A percentile compares a stretch with the other conserved stretches of the same genome.
Evolutionary conservation across 2,113 vertebrate species (phyloP).

Genomic region (Gyps fulvus): DNA sequence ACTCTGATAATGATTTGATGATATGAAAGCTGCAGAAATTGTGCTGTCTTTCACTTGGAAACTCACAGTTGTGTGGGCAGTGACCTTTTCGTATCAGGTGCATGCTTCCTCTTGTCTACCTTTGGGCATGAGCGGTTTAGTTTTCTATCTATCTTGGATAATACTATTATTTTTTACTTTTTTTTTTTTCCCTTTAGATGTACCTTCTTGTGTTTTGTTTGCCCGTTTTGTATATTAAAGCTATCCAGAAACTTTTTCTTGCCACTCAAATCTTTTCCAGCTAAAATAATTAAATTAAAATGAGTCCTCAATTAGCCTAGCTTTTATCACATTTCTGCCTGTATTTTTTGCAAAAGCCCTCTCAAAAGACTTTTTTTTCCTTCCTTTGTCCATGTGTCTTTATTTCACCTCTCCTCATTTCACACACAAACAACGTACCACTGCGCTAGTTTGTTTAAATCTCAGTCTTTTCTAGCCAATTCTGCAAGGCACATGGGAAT

Average conservation of each 20-base stretch:
- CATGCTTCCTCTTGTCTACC: background rate
- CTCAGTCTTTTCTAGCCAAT: background rate
- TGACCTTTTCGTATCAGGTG: background rate
- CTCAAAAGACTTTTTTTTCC: background rate
- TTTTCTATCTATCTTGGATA: background rate
- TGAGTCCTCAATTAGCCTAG: background rate
- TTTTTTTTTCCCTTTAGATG: no score
- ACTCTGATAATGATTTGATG: background rate
- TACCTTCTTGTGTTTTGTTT: background rate
- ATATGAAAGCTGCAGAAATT: background rate
- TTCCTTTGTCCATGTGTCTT: background rate
- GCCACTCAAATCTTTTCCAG: background rate
- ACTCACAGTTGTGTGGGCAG: background rate
- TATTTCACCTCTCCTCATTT: background rate
- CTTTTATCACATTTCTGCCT: background rate
- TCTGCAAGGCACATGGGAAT: background rate
- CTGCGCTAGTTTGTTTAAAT: background rate
- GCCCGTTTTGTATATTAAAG: background rate
- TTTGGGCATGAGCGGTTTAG: background rate
- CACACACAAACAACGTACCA: accelerated
- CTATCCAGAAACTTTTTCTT: background rate
- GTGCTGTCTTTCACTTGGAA: background rate
- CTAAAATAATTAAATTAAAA: background rate
- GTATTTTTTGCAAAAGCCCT: background rate
- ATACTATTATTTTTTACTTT: background rate